Conservation (phyloP, 1,140 invertebrate species). For the Protaetia brevitarsis region DNA sequence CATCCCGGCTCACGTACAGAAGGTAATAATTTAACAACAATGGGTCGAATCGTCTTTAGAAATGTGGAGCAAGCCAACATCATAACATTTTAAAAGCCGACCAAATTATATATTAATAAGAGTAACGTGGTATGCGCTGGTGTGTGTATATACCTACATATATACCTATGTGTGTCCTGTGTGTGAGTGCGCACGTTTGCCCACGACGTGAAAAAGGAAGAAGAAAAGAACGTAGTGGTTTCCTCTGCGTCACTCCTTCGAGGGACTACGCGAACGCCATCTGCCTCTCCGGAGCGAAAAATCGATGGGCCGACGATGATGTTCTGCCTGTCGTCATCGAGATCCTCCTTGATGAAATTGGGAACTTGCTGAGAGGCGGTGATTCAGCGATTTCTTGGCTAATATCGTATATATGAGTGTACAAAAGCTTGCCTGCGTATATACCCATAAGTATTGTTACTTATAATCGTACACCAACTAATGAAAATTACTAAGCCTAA, state of each 20-base stretch:
- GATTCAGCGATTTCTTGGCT: slow-evolving; percentile 1
- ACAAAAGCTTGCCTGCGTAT: no score
- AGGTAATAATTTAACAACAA: slow-evolving; percentile 24
- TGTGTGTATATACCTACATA: not conserved
- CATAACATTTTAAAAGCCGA: slow-evolving; percentile 20
- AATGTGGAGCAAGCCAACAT: slow-evolving; percentile 19
- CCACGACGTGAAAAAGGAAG: not conserved
- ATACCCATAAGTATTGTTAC: no score
- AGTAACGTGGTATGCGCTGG: not conserved
- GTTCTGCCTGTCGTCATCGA: not conserved
- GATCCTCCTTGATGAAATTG: not conserved
- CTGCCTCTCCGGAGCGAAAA: slow-evolving; percentile 1
- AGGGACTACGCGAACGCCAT: not conserved
- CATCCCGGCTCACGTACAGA: slow-evolving; percentile 12
- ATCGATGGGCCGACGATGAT: not conserved
- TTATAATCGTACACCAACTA: no score
- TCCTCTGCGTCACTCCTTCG: not conserved
- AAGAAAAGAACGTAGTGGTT: not conserved
- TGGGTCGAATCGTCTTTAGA: slow-evolving; percentile 20
- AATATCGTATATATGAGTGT: no score
- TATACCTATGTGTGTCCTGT: no score
- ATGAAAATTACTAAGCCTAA: no score
- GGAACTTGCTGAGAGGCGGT: slow-evolving; percentile 6
- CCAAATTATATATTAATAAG: slow-evolving; percentile 21
- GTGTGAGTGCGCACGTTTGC: no score